Conservation (phyloP, 2,888 invertebrate species). For the Gasteruption jaculator region DNA sequence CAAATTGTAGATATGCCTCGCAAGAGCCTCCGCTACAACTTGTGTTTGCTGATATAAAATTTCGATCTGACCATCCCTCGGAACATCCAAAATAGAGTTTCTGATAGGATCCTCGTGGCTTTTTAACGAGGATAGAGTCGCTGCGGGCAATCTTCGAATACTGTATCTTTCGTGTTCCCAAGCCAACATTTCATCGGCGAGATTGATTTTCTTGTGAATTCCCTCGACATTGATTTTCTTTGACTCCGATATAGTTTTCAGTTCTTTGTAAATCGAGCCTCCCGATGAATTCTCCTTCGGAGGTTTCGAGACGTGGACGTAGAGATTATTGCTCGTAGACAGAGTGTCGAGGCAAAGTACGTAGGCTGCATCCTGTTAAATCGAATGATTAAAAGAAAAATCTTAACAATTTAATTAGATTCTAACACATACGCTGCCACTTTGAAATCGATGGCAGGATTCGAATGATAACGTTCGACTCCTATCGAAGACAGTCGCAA, state of each 20-base stretch:
- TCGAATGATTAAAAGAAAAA: slow-evolving; percentile 10
- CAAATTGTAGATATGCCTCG: slow-evolving; percentile 74
- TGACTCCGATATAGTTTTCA: slow-evolving; percentile 56
- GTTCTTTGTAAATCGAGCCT: slow-evolving; percentile 61
- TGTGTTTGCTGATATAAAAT: slow-evolving; percentile 66
- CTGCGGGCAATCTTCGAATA: slow-evolving; percentile 84
- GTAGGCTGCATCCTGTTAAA: slow-evolving; percentile 76
- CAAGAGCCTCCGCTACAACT: slow-evolving; percentile 77
- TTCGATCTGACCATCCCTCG: slow-evolving; percentile 57
- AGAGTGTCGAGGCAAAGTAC: slow-evolving; percentile 87
- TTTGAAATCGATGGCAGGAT: no score
- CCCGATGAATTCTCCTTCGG: slow-evolving; percentile 82
- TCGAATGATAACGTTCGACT: no score
- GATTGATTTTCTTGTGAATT: slow-evolving; percentile 93
- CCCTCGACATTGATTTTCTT: slow-evolving; percentile 59
- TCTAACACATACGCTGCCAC: no score
- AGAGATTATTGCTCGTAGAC: slow-evolving; percentile 62
- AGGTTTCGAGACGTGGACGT: slow-evolving; percentile 94
- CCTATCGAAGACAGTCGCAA: no score
- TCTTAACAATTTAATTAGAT: slow-evolving; percentile 12
- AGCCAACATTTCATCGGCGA: slow-evolving; percentile 84
- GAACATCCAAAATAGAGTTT: slow-evolving; percentile 62
- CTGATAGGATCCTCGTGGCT: slow-evolving; percentile 63
- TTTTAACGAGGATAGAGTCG: slow-evolving; percentile 81
- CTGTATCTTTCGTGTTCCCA: slow-evolving; percentile 99